These are phyloP conservation scores for Melanotaenia pygmaea DNA, from an alignment of 2,797 vertebrate genomes.

Conservation along the genomic window DNA sequence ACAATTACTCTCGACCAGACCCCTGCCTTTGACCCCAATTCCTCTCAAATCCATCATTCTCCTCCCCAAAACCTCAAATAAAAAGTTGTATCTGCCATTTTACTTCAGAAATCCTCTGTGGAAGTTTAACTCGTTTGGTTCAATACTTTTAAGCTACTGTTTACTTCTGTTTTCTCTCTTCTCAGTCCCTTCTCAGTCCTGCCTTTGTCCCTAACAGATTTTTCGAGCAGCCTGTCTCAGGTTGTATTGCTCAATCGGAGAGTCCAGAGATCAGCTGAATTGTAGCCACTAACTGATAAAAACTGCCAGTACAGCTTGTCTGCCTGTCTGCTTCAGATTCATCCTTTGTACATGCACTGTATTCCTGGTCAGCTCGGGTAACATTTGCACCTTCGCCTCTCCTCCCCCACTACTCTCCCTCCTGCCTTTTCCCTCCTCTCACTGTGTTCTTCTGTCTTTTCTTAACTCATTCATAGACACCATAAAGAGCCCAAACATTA, in stretches of 20 bases:
- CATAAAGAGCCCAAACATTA: conserved; percentile 15
- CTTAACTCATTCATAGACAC: conserved; percentile 49
- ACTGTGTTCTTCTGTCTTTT: conserved; percentile 6
- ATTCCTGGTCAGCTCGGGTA: conserved; percentile 54
- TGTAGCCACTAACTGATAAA: conserved; percentile 73
- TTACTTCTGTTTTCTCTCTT: neutral
- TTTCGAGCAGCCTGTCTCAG: conserved; percentile 30
- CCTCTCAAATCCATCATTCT: conserved; percentile 63
- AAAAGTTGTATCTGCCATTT: conserved; percentile 45
- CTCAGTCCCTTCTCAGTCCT: conserved; percentile 16
- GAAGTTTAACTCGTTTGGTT: conserved; percentile 21
- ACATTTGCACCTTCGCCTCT: conserved; percentile 46
- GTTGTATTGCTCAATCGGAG: conserved; percentile 73
- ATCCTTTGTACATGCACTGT: conserved; percentile 50
- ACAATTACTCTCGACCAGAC: conserved; percentile 50
- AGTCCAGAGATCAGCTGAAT: conserved; percentile 82
- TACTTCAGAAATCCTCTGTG: conserved; percentile 15
- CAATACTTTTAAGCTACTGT: conserved; percentile 3
- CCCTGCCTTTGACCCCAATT: conserved; percentile 47
- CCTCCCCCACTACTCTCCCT: conserved; percentile 23
- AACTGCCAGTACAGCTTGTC: conserved; percentile 49
- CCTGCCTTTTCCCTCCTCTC: conserved; percentile 14
- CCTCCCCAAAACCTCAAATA: conserved; percentile 55
- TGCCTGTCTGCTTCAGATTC: conserved; percentile 58
- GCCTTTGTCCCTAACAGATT: conserved; percentile 53